These are phyloP conservation scores for Pagrus major DNA, from an alignment of 2,113 vertebrate species.

Conservation along the genomic window DNA sequence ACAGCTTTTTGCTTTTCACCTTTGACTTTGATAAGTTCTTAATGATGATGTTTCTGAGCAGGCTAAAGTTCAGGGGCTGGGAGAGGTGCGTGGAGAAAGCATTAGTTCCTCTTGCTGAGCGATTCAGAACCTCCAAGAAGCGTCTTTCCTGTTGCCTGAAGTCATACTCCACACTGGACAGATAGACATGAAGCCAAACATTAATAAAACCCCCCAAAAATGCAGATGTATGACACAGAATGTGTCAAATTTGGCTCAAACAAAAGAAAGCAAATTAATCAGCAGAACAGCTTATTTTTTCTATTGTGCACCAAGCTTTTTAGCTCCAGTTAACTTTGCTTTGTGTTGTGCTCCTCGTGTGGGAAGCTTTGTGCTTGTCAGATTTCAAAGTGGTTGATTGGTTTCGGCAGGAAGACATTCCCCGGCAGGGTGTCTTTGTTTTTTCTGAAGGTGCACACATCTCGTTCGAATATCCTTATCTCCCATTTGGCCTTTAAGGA, in stretches of 20 bases:
- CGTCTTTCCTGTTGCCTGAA: constrained; percentile 94
- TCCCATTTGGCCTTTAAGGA: constrained; percentile 57
- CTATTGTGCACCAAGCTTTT: constrained; percentile 9
- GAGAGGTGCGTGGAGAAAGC: constrained; percentile 42
- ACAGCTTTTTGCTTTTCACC: constrained; percentile 82
- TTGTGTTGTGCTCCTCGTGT: constrained; percentile 33
- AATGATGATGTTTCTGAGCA: constrained; percentile 66
- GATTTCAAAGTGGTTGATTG: constrained; percentile 52
- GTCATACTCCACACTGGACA: constrained; percentile 94
- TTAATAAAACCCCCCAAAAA: constrained; percentile 29
- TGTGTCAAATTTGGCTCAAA: constrained; percentile 18
- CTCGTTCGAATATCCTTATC: constrained; percentile 50
- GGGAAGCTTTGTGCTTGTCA: constrained; percentile 45
- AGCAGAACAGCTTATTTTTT: constrained; percentile 17
- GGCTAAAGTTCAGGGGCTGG: constrained; percentile 63
- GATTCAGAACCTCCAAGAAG: constrained; percentile 89
- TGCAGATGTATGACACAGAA: constrained; percentile 14
- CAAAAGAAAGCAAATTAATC: constrained; percentile 32
- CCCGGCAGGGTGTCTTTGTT: constrained; percentile 25
- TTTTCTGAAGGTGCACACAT: constrained; percentile 29
- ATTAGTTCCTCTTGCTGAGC: constrained; percentile 55
- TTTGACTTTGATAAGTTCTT: constrained; percentile 77
- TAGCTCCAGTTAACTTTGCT: constrained; percentile 32
- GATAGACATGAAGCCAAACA: constrained; percentile 40
- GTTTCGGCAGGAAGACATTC: constrained; percentile 44